Evolutionary conservation across 1,140 invertebrate genomes (phyloP).

Genomic region (Tetragonula clypearis): DNA sequence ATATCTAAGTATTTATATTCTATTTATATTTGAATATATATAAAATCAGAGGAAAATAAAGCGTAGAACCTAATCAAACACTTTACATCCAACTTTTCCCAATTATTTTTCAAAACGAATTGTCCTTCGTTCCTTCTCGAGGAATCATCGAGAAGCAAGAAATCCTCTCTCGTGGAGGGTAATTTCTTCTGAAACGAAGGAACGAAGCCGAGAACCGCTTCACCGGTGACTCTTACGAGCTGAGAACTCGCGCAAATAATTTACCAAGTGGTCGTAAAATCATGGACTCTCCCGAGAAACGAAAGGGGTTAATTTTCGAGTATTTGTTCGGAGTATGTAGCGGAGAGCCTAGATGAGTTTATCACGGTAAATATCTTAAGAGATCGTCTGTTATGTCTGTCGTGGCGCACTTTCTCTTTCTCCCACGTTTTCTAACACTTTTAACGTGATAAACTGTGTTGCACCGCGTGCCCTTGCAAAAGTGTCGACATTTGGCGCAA

Average conservation of each 20-base stretch:
- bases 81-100: too few species aligned
- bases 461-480: not conserved
- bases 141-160: not conserved
- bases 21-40: too few species aligned
- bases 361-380: slow-evolving; percentile 59
- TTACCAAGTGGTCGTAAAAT: slow-evolving; percentile 45
- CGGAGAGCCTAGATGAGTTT: slow-evolving; percentile 11
- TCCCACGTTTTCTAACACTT: not conserved
- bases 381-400: slow-evolving; percentile 30
- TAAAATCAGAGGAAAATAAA: too few species aligned
- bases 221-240: not conserved
- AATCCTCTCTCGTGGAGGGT: not conserved
- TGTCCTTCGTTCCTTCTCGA: not conserved
- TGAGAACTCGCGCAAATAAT: slow-evolving; percentile 45
- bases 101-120: not conserved
- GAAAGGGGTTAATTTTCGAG: slow-evolving; percentile 52
- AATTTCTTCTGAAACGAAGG: not conserved
- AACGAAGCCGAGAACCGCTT: slow-evolving; percentile 30
- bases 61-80: too few species aligned
- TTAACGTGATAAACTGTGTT: slow-evolving; percentile 25
- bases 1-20: too few species aligned
- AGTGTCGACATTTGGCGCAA: slow-evolving; percentile 8
- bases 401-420: not conserved
- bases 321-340: slow-evolving; percentile 21
- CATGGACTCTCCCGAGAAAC: not conserved